These are phyloP conservation scores for Pangasius mekongensis DNA, from an alignment of 2,797 vertebrate genomes.

Conservation along the genomic window DNA sequence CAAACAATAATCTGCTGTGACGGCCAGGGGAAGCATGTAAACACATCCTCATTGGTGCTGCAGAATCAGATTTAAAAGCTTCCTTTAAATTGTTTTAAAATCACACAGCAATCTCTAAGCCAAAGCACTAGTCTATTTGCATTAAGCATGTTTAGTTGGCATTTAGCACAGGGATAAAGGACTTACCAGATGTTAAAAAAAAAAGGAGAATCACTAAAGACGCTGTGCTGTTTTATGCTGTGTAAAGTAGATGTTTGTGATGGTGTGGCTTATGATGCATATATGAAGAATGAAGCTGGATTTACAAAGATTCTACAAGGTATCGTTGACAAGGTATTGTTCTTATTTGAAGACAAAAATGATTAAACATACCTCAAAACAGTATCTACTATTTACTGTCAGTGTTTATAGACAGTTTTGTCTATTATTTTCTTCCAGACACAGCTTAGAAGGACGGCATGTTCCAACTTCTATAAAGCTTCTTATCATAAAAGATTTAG, in stretches of 20 bases:
- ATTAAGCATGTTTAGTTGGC: neutral
- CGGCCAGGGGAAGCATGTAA: neutral
- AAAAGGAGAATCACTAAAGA: neutral
- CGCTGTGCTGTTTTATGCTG: neutral
- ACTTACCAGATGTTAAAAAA: neutral
- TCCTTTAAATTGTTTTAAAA: neutral
- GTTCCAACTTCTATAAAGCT: constrained; percentile 6
- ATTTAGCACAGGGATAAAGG: neutral
- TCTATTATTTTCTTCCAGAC: neutral
- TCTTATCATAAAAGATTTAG: constrained; percentile 40
- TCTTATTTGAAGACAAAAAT: neutral
- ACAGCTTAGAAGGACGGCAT: neutral
- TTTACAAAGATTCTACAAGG: neutral
- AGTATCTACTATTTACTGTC: neutral
- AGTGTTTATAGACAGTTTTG: neutral
- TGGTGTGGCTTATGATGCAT: neutral
- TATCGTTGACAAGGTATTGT: neutral
- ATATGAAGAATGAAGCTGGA: neutral
- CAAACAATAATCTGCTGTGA: neutral
- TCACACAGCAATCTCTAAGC: neutral
- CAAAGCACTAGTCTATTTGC: neutral
- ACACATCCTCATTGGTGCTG: neutral
- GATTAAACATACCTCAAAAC: neutral
- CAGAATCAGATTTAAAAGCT: neutral
- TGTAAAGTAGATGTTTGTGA: neutral